Percentiles rank a stretch among this genome's conserved stretches.
phyloP scores from a whole-genome alignment of 2,888 invertebrate species.

The Lasioglossum marginatum region DNA sequence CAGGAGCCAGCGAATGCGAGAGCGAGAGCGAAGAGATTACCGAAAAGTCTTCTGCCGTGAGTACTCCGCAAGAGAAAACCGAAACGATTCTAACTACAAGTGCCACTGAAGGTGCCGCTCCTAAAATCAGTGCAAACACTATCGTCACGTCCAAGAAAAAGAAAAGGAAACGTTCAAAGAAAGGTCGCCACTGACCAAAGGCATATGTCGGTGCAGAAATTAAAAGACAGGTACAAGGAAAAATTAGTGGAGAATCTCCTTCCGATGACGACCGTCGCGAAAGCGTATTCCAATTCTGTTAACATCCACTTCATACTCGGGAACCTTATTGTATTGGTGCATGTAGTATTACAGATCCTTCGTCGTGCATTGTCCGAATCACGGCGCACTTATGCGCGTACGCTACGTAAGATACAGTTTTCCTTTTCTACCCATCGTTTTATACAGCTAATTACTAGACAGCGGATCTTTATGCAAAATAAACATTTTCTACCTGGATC shows the following conservation, averaged over 20 bases:
- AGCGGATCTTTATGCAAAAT: too few species aligned
- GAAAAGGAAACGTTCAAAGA: slow-evolving; percentile 86
- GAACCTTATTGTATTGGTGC: slow-evolving; percentile 48
- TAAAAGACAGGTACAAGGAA: slow-evolving; percentile 27
- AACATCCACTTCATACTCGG: slow-evolving; percentile 31
- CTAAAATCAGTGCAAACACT: slow-evolving; percentile 81
- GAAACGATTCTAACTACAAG: slow-evolving; percentile 85
- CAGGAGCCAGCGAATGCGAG: slow-evolving; percentile 81
- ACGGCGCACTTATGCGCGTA: slow-evolving; percentile 17
- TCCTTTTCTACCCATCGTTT: slow-evolving; percentile 37
- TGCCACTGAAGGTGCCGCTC: slow-evolving; percentile 86
- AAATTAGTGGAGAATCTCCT: slow-evolving; percentile 16
- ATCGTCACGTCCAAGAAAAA: slow-evolving; percentile 80
- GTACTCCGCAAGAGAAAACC: slow-evolving; percentile 85
- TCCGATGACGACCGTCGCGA: slow-evolving; percentile 16
- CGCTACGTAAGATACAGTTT: slow-evolving; percentile 31
- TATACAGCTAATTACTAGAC: slow-evolving; percentile 16
- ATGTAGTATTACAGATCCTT: slow-evolving; percentile 52
- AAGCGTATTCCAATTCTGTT: slow-evolving; percentile 49
- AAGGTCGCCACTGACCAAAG: slow-evolving; percentile 84
- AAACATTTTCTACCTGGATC: too few species aligned
- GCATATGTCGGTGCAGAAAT: slow-evolving; percentile 51
- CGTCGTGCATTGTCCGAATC: slow-evolving; percentile 28
- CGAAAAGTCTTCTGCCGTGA: slow-evolving; percentile 83
- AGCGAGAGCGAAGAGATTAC: slow-evolving; percentile 81